Conservation (phyloP, 2,888 invertebrate species). For the Chrysolina americana region DNA sequence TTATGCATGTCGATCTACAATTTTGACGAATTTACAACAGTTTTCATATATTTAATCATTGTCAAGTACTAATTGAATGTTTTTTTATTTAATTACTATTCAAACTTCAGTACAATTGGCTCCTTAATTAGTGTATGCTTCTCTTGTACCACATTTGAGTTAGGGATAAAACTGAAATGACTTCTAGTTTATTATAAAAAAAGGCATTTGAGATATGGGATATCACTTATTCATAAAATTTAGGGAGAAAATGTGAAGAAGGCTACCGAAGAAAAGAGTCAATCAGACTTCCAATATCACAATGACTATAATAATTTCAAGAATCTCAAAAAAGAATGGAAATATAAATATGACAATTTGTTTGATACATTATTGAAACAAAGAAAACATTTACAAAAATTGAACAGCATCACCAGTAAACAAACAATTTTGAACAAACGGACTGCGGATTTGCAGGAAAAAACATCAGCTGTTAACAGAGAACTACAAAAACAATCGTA, state of each 20-base stretch:
- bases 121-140: no score
- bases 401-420: conserved; percentile 2
- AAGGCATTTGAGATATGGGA: no score
- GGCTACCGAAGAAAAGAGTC: conserved; percentile 10
- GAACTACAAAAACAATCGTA: conserved; percentile 29
- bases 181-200: no score
- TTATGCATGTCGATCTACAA: neutral
- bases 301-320: conserved; percentile 12
- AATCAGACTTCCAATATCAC: conserved; percentile 4
- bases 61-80: no score
- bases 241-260: conserved; percentile 28
- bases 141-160: no score
- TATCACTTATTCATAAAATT: neutral
- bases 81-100: no score
- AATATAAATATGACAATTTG: conserved; percentile 10
- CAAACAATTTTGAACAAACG: conserved; percentile 17
- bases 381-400: conserved; percentile 16
- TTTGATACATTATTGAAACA: conserved; percentile 12
- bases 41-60: no score
- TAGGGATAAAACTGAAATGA: no score
- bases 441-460: neutral
- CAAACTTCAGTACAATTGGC: no score
- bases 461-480: conserved; percentile 9
- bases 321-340: neutral
- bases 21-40: no score